Evolutionary conservation across 2,888 invertebrate genomes (phyloP).

Genomic region (Melolontha melolontha): DNA sequence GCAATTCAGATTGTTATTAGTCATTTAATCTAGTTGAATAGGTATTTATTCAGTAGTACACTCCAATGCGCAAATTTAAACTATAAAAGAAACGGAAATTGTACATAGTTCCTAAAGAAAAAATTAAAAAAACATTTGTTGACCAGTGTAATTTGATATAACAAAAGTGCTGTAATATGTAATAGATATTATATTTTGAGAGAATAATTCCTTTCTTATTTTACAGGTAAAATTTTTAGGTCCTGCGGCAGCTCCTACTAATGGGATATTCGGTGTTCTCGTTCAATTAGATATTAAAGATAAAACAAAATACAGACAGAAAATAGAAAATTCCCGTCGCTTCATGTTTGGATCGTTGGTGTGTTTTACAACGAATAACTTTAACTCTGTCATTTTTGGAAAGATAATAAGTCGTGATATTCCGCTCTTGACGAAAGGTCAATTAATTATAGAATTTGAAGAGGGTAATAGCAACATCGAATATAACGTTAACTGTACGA

Average conservation of each 20-base stretch:
- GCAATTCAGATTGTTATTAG: too few species aligned
- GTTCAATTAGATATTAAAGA: conserved; percentile 43
- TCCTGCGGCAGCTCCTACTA: conserved; percentile 61
- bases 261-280: conserved; percentile 65
- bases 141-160: too few species aligned
- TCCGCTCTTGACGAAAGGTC: conserved; percentile 69
- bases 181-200: too few species aligned
- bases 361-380: conserved; percentile 77
- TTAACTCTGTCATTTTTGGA: conserved; percentile 77
- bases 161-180: too few species aligned
- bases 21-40: too few species aligned
- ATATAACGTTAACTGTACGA: conserved; percentile 63
- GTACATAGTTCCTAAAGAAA: too few species aligned
- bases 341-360: conserved; percentile 80
- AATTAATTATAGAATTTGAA: conserved; percentile 67
- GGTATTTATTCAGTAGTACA: too few species aligned
- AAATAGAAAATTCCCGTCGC: conserved; percentile 69
- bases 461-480: conserved; percentile 54
- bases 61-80: too few species aligned
- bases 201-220: too few species aligned
- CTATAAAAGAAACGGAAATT: too few species aligned
- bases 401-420: conserved; percentile 73
- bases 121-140: too few species aligned
- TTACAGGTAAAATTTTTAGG: conserved; percentile 59
- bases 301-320: conserved; percentile 53